These are phyloP conservation scores for Acanthochromis polyacanthus DNA, from an alignment of 2,113 vertebrate genomes.

Conservation along the genomic window DNA sequence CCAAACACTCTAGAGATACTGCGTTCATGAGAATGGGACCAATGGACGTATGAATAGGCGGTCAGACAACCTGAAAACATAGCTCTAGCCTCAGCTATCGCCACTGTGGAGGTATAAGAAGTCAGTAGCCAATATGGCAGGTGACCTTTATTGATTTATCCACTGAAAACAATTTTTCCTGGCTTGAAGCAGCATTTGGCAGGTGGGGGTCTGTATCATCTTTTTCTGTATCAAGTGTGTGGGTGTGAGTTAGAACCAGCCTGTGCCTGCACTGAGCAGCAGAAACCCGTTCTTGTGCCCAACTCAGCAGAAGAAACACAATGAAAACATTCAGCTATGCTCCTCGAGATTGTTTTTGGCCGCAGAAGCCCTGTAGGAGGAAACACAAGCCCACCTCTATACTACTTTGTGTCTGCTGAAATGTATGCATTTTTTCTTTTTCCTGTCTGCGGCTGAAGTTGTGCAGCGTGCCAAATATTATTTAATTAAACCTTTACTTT, in stretches of 20 bases:
- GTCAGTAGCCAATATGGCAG: slow-evolving; percentile 10
- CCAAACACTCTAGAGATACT: too few species aligned
- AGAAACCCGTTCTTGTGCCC: slow-evolving; percentile 77
- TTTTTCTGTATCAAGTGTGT: slow-evolving; percentile 52
- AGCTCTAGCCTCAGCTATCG: too few species aligned
- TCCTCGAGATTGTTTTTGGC: slow-evolving; percentile 86
- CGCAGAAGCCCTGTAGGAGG: slow-evolving; percentile 72
- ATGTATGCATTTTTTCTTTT: slow-evolving; percentile 74
- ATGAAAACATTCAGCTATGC: slow-evolving; percentile 85
- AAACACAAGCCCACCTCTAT: slow-evolving; percentile 82
- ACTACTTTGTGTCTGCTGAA: slow-evolving; percentile 78
- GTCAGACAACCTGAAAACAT: too few species aligned
- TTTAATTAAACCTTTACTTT: slow-evolving; percentile 72
- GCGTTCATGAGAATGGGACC: too few species aligned
- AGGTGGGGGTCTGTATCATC: slow-evolving; percentile 52
- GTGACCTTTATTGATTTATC: slow-evolving; percentile 43
- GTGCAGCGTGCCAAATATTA: slow-evolving; percentile 70
- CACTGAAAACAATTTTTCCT: slow-evolving; percentile 45
- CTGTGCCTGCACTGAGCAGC: slow-evolving; percentile 59
- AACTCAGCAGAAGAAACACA: slow-evolving; percentile 83
- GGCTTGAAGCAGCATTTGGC: slow-evolving; percentile 19
- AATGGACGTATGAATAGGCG: too few species aligned
- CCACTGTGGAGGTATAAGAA: background rate
- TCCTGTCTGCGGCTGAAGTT: slow-evolving; percentile 67
- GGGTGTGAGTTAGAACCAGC: slow-evolving; percentile 62